Conservation (phyloP, 2,113 vertebrate species). For the Microcebus murinus region DNA sequence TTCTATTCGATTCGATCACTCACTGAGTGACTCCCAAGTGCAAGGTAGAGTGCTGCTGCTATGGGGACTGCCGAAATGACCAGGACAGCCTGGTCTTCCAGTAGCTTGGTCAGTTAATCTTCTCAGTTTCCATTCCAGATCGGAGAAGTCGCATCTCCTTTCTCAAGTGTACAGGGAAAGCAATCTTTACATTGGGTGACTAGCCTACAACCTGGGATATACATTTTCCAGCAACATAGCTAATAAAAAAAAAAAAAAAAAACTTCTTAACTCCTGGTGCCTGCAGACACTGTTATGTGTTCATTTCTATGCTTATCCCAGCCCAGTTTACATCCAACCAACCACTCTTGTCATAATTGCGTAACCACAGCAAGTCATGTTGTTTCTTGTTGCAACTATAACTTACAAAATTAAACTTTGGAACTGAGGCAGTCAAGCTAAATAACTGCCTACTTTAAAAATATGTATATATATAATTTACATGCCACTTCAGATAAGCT, state of each 20-base stretch:
- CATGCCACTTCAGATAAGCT: conserved; percentile 65
- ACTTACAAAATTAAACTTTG: conserved; percentile 66
- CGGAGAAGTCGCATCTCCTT: background rate
- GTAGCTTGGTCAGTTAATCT: background rate
- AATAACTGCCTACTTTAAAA: conserved; percentile 76
- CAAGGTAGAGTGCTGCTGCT: background rate
- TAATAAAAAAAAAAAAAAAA: background rate
- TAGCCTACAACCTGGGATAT: background rate
- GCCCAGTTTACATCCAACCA: background rate
- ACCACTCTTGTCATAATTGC: conserved; percentile 52
- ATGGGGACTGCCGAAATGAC: background rate
- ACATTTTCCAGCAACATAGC: background rate
- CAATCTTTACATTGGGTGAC: background rate
- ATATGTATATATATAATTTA: conserved; percentile 72
- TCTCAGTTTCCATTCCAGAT: background rate
- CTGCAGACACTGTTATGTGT: background rate
- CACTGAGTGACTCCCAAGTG: conserved; percentile 38
- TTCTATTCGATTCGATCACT: conserved; percentile 34
- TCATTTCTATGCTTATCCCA: background rate
- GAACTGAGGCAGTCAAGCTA: conserved; percentile 71
- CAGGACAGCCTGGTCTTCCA: background rate
- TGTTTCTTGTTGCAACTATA: conserved; percentile 70
- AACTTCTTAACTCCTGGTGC: background rate
- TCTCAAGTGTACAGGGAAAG: background rate
- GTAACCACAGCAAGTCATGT: conserved; percentile 71